Evolutionary conservation across 2,797 vertebrate species (phyloP).

Genomic region (Sebastes elongatus): DNA sequence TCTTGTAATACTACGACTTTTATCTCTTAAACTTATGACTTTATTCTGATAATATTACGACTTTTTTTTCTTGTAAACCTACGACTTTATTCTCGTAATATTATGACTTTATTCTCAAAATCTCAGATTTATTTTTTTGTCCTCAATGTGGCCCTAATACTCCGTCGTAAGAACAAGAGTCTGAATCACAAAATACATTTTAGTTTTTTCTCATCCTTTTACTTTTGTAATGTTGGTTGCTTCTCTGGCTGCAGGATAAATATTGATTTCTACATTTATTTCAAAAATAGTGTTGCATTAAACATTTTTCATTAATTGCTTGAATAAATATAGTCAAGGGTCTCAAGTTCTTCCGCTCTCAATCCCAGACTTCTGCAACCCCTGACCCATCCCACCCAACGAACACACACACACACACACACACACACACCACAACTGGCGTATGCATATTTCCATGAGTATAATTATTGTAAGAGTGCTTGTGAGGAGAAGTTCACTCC

Average conservation of each 20-base stretch:
- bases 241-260: background rate
- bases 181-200: background rate
- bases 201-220: background rate
- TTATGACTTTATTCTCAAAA: too few relatives aligned
- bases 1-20: too few relatives aligned
- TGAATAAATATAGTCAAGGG: background rate
- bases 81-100: too few relatives aligned
- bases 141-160: too few relatives aligned
- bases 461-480: conserved; percentile 42
- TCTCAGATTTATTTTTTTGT: too few relatives aligned
- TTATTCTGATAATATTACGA: too few relatives aligned
- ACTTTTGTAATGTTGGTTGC: background rate
- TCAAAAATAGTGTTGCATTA: conserved; percentile 15
- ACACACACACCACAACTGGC: background rate
- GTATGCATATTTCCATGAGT: background rate
- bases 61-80: too few relatives aligned
- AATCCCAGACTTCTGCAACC: background rate
- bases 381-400: background rate
- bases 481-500: conserved; percentile 51
- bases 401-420: background rate
- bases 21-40: too few relatives aligned
- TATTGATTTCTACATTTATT: conserved; percentile 19
- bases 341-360: background rate
- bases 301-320: conserved; percentile 38
- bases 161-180: background rate